phyloP scores from a whole-genome alignment of 37 sponge, comb jelly and placozoan species.

The Beroe ovata region DNA sequence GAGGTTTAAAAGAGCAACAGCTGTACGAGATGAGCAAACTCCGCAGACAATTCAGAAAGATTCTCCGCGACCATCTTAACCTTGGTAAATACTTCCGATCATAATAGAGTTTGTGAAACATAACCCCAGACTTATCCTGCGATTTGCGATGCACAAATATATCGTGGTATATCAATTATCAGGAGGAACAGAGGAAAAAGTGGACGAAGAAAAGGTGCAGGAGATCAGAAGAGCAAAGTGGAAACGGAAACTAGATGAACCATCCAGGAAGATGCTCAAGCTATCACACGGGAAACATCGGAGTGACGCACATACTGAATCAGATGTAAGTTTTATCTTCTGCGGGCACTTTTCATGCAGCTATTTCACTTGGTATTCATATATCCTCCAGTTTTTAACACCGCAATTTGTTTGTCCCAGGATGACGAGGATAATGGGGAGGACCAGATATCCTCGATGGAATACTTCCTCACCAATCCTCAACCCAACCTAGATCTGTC shows the following conservation, averaged over 20 bases:
- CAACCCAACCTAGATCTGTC: constrained; percentile 58
- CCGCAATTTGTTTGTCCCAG: no score
- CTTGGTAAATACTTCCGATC: background rate
- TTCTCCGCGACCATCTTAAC: constrained; percentile 70
- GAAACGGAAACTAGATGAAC: constrained; percentile 27
- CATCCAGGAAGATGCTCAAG: constrained; percentile 44
- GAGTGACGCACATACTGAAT: background rate
- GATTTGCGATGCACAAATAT: no score
- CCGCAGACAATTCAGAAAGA: constrained; percentile 81
- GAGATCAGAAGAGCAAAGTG: constrained; percentile 43
- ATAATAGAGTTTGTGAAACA: no score
- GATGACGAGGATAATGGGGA: background rate
- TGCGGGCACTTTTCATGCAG: no score
- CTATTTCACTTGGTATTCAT: no score
- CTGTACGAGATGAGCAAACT: constrained; percentile 95
- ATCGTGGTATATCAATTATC: no score
- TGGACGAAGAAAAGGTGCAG: constrained; percentile 8
- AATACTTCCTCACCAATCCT: constrained; percentile 60
- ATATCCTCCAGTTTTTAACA: no score
- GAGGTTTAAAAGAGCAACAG: constrained; percentile 88
- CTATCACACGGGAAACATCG: constrained; percentile 40
- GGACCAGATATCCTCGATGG: constrained; percentile 38
- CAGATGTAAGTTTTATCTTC: constrained; percentile 30
- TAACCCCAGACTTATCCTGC: no score
- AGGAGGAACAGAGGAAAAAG: constrained; percentile 6